Conservation (phyloP, 2,797 vertebrate genomes). For the Gambelia wislizenii region DNA sequence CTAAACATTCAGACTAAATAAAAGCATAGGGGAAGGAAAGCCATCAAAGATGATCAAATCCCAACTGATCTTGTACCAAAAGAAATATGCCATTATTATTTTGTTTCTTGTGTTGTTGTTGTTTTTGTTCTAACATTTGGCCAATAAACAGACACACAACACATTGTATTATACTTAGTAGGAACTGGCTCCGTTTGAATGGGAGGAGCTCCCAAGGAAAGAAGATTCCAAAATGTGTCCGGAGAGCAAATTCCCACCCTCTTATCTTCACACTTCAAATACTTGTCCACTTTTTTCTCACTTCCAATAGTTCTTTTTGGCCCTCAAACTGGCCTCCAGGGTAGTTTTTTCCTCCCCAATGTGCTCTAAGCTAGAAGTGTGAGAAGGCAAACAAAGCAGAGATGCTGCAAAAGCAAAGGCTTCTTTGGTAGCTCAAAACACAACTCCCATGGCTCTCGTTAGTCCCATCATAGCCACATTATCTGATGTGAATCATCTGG, state of each 20-base stretch:
- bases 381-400: not conserved
- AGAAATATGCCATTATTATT: not conserved
- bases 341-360: not conserved
- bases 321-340: not conserved
- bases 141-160: not conserved
- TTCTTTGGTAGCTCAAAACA: not conserved
- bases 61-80: not conserved
- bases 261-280: not conserved
- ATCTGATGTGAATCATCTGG: not conserved
- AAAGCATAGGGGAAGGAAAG: not conserved
- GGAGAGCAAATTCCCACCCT: not conserved
- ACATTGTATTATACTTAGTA: not conserved
- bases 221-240: not conserved
- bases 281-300: not conserved
- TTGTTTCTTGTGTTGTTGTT: not conserved
- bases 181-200: not conserved
- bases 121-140: not conserved
- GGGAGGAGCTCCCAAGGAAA: too few species aligned
- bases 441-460: not conserved
- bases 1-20: not conserved
- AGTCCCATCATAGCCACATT: not conserved
- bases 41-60: not conserved
- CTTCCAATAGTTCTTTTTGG: not conserved
- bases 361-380: not conserved
- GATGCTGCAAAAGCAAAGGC: not conserved